A percentile compares a stretch with the other conserved stretches of the same genome.
Conservation (phyloP, 1,140 invertebrate species). For the Planococcus citri region DNA sequence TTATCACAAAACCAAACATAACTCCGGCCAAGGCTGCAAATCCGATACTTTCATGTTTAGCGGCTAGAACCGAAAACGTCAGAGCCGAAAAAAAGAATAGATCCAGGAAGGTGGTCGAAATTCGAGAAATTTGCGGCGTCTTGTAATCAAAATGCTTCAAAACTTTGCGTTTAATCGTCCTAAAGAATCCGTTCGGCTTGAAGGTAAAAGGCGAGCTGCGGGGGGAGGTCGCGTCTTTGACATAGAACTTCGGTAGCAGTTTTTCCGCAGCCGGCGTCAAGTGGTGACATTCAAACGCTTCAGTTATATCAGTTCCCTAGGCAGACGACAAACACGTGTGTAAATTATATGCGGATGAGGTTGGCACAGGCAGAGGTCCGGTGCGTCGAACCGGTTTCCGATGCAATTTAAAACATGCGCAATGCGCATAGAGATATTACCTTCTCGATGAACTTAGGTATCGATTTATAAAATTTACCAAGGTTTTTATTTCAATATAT, state of each 20-base stretch:
- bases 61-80: slow-evolving; percentile 39
- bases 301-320: slow-evolving; percentile 58
- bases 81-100: slow-evolving; percentile 38
- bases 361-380: not conserved
- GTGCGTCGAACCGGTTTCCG: not conserved
- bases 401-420: no score
- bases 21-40: slow-evolving; percentile 39
- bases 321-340: slow-evolving; percentile 25
- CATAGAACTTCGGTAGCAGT: slow-evolving; percentile 47
- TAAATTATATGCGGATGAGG: not conserved
- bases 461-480: no score
- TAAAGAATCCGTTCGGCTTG: slow-evolving; percentile 52
- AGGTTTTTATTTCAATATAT: no score
- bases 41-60: slow-evolving; percentile 34
- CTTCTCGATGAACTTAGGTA: no score
- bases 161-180: slow-evolving; percentile 39
- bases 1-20: slow-evolving; percentile 41
- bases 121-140: not conserved
- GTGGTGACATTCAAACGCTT: slow-evolving; percentile 56
- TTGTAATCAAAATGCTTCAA: not conserved
- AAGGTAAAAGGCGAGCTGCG: slow-evolving; percentile 55
- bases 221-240: slow-evolving; percentile 40
- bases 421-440: no score
- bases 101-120: slow-evolving; percentile 32
- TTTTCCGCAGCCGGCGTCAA: slow-evolving; percentile 37